Percentiles rank a stretch among this genome's conserved stretches.
Conservation (phyloP, 2,113 vertebrate genomes). For the Nyctibius bracteatus region DNA sequence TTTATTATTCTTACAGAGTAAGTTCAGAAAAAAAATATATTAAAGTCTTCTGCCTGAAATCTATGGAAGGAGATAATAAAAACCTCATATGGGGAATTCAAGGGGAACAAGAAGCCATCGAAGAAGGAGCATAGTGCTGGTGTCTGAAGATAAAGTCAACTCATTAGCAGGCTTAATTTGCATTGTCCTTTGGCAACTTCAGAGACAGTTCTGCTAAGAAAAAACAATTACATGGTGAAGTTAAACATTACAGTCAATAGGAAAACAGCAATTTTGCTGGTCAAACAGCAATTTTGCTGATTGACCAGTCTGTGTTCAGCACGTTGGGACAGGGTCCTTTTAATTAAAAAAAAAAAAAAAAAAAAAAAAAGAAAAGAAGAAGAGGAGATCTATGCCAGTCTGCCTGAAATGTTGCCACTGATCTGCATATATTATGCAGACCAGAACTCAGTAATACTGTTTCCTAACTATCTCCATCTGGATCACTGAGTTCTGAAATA, state of each 20-base stretch:
- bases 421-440: not conserved
- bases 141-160: not conserved
- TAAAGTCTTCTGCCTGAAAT: not conserved
- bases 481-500: not conserved
- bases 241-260: not conserved
- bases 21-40: not conserved
- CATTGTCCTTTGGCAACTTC: not conserved
- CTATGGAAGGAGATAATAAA: not conserved
- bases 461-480: constrained; percentile 1
- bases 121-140: not conserved
- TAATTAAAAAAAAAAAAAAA: not conserved
- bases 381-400: not conserved
- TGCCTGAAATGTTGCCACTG: not conserved
- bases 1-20: not conserved
- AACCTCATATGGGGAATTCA: not conserved
- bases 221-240: not conserved
- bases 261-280: not conserved
- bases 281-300: too few species aligned
- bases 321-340: not conserved
- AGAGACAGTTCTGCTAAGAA: not conserved
- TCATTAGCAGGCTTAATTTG: not conserved
- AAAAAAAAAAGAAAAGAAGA: too few species aligned
- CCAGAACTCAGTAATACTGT: not conserved
- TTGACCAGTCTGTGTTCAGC: not conserved
- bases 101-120: not conserved